phyloP scores from a whole-genome alignment of 2,797 vertebrate species.

The Coregonus suidteri region DNA sequence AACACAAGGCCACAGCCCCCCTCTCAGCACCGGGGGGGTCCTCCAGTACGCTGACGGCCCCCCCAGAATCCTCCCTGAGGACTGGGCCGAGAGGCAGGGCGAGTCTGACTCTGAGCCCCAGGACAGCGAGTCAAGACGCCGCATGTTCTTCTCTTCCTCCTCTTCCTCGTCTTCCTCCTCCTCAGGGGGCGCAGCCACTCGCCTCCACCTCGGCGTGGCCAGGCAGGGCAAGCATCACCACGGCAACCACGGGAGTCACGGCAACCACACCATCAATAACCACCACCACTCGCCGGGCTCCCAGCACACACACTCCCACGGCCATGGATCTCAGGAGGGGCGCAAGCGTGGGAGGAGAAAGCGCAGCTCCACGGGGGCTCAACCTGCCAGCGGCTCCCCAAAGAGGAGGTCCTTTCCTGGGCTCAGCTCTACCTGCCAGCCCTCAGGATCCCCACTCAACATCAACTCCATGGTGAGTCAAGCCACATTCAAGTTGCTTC shows the following conservation, averaged over 20 bases:
- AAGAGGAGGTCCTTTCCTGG: conserved; percentile 90
- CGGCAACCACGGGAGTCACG: neutral
- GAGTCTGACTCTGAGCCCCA: conserved; percentile 83
- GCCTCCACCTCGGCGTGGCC: conserved; percentile 70
- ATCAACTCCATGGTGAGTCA: conserved; percentile 94
- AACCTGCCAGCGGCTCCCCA: conserved; percentile 80
- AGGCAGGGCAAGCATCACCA: conserved; percentile 74
- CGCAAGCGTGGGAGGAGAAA: conserved; percentile 90
- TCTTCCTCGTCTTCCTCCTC: conserved; percentile 61
- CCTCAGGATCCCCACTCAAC: conserved; percentile 95
- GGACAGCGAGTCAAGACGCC: conserved; percentile 87
- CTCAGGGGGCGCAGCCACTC: conserved; percentile 76
- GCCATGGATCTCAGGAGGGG: conserved; percentile 76
- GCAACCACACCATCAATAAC: conserved; percentile 70
- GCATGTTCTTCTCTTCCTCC: conserved; percentile 90
- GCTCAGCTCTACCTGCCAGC: conserved; percentile 80
- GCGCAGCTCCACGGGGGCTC: conserved; percentile 72
- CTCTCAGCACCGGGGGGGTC: conserved; percentile 81
- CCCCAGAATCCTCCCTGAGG: conserved; percentile 82
- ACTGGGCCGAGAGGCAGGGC: conserved; percentile 75
- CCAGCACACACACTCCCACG: conserved; percentile 63
- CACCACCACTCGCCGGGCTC: conserved; percentile 59
- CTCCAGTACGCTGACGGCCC: conserved; percentile 86
- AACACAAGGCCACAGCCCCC: conserved; percentile 67
- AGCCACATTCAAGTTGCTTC: neutral